A percentile compares a stretch with the other conserved stretches of the same genome.
Conservation (phyloP, 1,140 invertebrate species). For the Drosophila santomea region DNA sequence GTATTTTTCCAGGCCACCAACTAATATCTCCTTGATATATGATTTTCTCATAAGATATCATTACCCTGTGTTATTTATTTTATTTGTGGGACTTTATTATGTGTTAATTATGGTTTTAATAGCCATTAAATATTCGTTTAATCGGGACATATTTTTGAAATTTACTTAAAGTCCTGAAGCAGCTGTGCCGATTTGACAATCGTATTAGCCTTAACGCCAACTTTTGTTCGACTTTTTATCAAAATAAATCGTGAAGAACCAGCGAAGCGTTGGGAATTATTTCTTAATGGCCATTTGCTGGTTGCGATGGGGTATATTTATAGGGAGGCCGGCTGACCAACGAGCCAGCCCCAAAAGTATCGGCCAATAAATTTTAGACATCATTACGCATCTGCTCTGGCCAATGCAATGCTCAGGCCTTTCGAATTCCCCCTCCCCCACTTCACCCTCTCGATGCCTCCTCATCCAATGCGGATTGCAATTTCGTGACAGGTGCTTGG, state of each 20-base stretch:
- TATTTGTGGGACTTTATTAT: too few species aligned
- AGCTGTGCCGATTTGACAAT: conserved; percentile 22
- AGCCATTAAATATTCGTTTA: not conserved
- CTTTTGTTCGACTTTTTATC: conserved; percentile 78
- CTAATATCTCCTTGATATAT: too few species aligned
- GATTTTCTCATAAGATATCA: too few species aligned
- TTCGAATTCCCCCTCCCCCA: conserved; percentile 13
- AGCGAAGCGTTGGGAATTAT: conserved; percentile 48
- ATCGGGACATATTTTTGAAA: not conserved
- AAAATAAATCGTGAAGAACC: conserved; percentile 78
- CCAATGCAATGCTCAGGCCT: conserved; percentile 20
- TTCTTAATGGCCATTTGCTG: conserved; percentile 56
- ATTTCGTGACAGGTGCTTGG: conserved; percentile 78
- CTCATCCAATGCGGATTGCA: conserved; percentile 44
- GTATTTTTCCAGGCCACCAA: too few species aligned
- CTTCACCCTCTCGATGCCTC: too few species aligned
- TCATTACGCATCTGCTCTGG: conserved; percentile 60
- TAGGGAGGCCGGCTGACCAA: conserved; percentile 61
- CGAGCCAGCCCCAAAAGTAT: conserved; percentile 72
- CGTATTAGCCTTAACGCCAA: conserved; percentile 70
- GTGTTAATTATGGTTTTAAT: too few species aligned
- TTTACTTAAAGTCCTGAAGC: conserved; percentile 13
- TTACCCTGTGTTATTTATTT: too few species aligned
- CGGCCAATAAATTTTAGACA: conserved; percentile 80
- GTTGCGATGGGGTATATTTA: conserved; percentile 51